Base-by-base conservation (phyloP, 2,113 vertebrate genomes). In the Lepisosteus oculatus region DNA sequence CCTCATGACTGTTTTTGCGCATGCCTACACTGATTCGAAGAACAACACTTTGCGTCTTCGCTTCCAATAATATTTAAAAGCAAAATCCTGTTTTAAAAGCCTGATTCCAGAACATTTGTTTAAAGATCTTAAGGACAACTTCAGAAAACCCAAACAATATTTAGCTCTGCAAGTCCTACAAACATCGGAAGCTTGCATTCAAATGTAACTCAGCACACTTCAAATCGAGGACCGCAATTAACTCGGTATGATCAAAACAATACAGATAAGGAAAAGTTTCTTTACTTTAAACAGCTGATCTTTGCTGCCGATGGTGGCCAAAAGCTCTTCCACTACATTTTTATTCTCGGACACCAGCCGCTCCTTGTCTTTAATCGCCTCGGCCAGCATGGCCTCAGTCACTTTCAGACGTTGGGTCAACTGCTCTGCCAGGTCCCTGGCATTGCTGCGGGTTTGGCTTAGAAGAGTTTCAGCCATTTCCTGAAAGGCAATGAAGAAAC, bases 401-500 rank as follows among this genome's bases (percentile, higher is more conserved):
- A 90, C 81, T 79, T 93, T 93, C 72, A 92, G 83, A 84, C 89
- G 89, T 72, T 92, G 90, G 68, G 82, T 80, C 88, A 92, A 88
- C 76, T 90, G 91, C 55, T 92, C 88, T 14, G 82, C 84, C 0
- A 92, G 72, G 76, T 90, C 88, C 41, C 68, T 76, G 7, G 79
- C 73, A 41, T 84, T 78, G 69, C 70, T 86, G 61, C 91, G 87
- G 1, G 86, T 85, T 75, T 90, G 85, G 78, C 61, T 90, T 47
- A 91, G 65, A 84, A 90, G 43, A 0, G 81, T 79, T 17, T 78
- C 71, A 0, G 85, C 70, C 85, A 90, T 84, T 66, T 91, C 87
- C 92, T 92, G 67, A 0, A 1, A 54, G 13, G 13, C 61, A 29
- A 67, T 11, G 8, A 64, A 70, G 6, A 61, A 3, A 1, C 29